Evolutionary conservation across 2,797 vertebrate species (phyloP).

Genomic region (Myotis myotis): DNA sequence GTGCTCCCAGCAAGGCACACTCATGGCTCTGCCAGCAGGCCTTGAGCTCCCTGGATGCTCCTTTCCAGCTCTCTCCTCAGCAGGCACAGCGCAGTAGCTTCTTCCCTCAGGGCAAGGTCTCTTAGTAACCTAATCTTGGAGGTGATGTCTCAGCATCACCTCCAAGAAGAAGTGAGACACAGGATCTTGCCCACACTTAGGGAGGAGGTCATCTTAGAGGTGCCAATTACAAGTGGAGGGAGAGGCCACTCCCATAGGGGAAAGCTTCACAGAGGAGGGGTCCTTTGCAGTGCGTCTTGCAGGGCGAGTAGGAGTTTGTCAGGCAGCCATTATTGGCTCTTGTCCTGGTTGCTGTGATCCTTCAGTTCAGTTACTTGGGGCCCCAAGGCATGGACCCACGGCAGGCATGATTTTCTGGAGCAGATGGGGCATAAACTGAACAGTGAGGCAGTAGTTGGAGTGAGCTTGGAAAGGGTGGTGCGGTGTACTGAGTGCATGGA

Average conservation of each 20-base stretch:
- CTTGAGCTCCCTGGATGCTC: neutral
- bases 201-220: too few relatives aligned
- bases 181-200: rapidly evolving
- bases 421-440: neutral
- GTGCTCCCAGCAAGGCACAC: neutral
- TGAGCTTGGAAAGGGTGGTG: rapidly evolving
- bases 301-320: neutral
- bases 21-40: neutral
- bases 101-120: neutral
- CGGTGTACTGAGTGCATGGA: rapidly evolving
- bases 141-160: rapidly evolving
- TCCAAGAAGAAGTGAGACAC: rapidly evolving
- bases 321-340: neutral
- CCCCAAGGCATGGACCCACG: neutral
- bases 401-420: neutral
- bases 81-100: rapidly evolving
- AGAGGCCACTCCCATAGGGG: neutral
- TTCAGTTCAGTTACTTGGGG: neutral
- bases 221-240: neutral
- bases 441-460: neutral
- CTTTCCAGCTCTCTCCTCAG: neutral
- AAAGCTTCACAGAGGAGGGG: neutral
- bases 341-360: rapidly evolving
- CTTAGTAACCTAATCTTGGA: neutral
- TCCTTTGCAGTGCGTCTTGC: neutral